These are phyloP conservation scores for Trichosurus vulpecula DNA, from an alignment of 2,797 vertebrate species.

Conservation along the genomic window DNA sequence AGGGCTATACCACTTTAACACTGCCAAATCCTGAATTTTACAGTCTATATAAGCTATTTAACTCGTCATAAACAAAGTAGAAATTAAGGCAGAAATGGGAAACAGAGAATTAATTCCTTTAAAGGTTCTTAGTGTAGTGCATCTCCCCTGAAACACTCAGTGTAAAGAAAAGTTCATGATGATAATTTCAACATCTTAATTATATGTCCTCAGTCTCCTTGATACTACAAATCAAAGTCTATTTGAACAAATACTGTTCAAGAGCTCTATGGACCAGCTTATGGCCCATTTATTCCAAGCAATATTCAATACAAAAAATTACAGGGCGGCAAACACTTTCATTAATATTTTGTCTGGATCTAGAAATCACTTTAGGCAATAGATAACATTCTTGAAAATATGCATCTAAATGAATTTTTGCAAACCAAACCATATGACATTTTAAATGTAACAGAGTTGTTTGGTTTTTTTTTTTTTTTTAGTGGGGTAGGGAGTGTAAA, in stretches of 20 bases:
- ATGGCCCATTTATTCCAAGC: background rate
- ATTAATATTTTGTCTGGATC: background rate
- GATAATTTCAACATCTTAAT: background rate
- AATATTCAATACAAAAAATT: background rate
- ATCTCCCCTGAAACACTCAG: background rate
- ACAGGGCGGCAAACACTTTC: background rate
- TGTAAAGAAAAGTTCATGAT: background rate
- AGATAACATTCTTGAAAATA: background rate
- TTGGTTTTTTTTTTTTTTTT: background rate
- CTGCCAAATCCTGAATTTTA: background rate
- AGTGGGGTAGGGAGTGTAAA: background rate
- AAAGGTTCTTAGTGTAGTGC: background rate
- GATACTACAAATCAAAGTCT: background rate
- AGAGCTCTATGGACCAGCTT: background rate
- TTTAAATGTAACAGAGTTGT: background rate
- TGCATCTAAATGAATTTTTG: background rate
- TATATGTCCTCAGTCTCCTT: background rate
- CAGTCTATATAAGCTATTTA: background rate
- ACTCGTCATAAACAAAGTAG: background rate
- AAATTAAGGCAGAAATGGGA: background rate
- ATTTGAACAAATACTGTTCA: background rate
- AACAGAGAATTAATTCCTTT: background rate
- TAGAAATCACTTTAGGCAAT: background rate
- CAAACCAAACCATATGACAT: background rate
- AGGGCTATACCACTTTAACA: background rate